phyloP scores from a whole-genome alignment of 2,888 invertebrate species.

The Holacanthella duospinosa region DNA sequence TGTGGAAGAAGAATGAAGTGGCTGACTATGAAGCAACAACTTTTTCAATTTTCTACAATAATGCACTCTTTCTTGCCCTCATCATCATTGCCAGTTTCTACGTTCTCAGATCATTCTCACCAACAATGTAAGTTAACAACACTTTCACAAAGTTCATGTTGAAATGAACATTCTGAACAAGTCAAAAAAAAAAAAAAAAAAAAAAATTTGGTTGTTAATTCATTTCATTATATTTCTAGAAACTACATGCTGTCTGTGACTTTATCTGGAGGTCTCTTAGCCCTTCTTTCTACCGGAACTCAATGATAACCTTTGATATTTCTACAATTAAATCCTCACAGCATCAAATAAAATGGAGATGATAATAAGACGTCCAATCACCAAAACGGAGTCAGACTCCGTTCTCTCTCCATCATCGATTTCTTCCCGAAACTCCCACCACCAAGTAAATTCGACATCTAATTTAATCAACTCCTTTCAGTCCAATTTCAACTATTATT shows the following conservation, averaged over 20 bases:
- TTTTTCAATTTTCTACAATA: conserved; percentile 98
- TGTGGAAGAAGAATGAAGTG: conserved; percentile 99
- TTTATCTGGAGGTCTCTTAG: conserved; percentile 76
- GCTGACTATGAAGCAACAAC: conserved; percentile 99
- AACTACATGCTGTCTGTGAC: conserved; percentile 90
- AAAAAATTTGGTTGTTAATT: too few species aligned
- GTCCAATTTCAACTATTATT: too few species aligned
- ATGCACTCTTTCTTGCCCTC: conserved; percentile 84
- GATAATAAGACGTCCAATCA: too few species aligned
- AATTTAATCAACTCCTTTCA: too few species aligned
- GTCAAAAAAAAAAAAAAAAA: too few species aligned
- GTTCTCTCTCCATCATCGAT: too few species aligned
- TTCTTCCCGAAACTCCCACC: too few species aligned
- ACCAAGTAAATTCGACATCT: too few species aligned
- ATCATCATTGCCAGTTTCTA: conserved; percentile 92
- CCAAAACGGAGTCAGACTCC: too few species aligned
- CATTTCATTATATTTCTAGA: conserved; percentile 40
- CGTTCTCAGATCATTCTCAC: conserved; percentile 74
- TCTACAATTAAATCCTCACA: too few species aligned
- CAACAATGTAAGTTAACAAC: conserved; percentile 70
- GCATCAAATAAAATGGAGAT: too few species aligned
- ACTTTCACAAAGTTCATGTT: conserved; percentile 40
- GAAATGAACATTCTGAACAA: not conserved
- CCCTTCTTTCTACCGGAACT: conserved; percentile 87
- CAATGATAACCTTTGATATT: too few species aligned